Base-by-base conservation (phyloP, 2,797 vertebrate species). In the Eospalax fontanierii region DNA sequence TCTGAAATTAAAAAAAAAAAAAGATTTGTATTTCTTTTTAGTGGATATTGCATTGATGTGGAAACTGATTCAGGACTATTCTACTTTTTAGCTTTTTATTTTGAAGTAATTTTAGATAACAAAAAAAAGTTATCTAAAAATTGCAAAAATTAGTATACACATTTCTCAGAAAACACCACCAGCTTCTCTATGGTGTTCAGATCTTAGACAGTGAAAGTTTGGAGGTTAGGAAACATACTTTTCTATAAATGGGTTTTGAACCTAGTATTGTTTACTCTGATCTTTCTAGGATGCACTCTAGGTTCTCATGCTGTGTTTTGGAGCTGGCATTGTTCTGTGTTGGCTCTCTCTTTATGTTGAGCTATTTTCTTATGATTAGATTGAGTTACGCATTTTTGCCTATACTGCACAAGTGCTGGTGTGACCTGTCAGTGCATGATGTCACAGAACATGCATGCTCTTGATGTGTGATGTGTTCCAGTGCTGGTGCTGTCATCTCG, bases 11-110 rank as follows among this genome's bases (percentile, higher is more conserved):
- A 81, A 79, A 33, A 78, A 78, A 65, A 93, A 68, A 43, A 57
- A 28, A 46, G 40, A 79, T 63, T 87, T 90, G 15, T 83, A 30
- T 93, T 38, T 65, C n/a, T 78, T 71, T 61, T 79, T 12, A 87
- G 14, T 92, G 71, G 54, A 33, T 79, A 80, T 75, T 87, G 6
- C 28, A 57, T 70, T n/a, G 6, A 1, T 80, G 2, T 70, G 59
- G 75, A 43, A 83, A 92, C 6, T 59, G 91, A 76, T 80, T 87
- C 11, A 54, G 59, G 74, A 93, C 3, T 10, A 81, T 90, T 68
- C 87, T 85, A 75, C 46, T 63, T 59, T 87, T 89, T 90, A 90
- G 63, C 26, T 90, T 74, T 86, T 89, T 83, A 38, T 78, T 90
- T 84, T 73, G 71, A 92, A 90, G 82, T 81, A 81, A 93, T 75